Percentiles rank a stretch among this genome's conserved stretches.
phyloP scores from a whole-genome alignment of 1,140 invertebrate species.

The Temnothorax nylanderi region DNA sequence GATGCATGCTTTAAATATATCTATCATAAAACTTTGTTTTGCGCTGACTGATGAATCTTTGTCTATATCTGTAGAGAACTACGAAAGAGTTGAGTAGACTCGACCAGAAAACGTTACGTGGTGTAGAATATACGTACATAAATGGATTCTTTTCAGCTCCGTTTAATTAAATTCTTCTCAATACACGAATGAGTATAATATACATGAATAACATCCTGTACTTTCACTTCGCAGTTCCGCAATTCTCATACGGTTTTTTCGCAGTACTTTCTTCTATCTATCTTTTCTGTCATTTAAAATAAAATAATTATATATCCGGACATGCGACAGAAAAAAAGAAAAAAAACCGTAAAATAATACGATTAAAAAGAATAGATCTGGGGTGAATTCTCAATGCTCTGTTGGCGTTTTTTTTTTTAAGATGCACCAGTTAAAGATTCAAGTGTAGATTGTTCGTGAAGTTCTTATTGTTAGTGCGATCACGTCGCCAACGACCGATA shows the following conservation, averaged over 20 bases:
- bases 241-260: neutral
- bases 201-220: neutral
- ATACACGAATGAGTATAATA: neutral
- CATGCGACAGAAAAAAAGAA: neutral
- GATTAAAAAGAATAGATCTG: conserved; percentile 8
- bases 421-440: neutral
- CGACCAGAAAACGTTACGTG: neutral
- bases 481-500: neutral
- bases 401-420: neutral
- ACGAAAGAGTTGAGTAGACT: neutral
- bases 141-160: neutral
- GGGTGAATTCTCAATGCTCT: neutral
- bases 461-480: neutral
- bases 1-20: conserved; percentile 51
- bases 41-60: neutral
- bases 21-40: neutral
- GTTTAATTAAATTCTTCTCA: conserved; percentile 27
- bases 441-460: neutral
- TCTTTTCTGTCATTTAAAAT: neutral
- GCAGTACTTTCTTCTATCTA: neutral
- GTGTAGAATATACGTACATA: neutral
- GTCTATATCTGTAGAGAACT: neutral
- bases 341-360: neutral
- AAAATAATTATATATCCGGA: neutral
- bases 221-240: neutral